Conservation (phyloP, 2,888 invertebrate genomes). For the Plebejus melissa region DNA sequence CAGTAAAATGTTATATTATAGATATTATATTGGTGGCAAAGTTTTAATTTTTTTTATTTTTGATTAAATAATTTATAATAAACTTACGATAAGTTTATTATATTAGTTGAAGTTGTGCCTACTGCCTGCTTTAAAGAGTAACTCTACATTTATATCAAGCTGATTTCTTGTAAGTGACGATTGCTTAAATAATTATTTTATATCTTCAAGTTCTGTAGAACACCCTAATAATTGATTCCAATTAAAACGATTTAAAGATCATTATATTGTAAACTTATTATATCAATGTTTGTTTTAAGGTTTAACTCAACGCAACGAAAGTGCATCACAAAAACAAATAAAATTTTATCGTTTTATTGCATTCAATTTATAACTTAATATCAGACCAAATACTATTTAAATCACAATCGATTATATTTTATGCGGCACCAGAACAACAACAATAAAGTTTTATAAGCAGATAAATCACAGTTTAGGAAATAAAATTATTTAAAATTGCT, state of each 20-base stretch:
- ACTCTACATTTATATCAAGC: not conserved
- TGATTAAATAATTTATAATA: not conserved
- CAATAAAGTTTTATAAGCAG: constrained; percentile 37
- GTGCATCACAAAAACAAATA: constrained; percentile 13
- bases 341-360: constrained; percentile 17
- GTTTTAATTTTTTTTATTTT: not conserved
- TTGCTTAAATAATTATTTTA: no score
- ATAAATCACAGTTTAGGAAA: constrained; percentile 40
- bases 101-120: not conserved
- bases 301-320: not conserved
- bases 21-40: constrained; percentile 15
- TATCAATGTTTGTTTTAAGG: not conserved
- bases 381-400: constrained; percentile 32
- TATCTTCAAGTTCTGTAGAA: no score
- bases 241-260: not conserved
- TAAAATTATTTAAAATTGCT: constrained; percentile 47
- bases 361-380: constrained; percentile 22
- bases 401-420: constrained; percentile 39
- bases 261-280: not conserved
- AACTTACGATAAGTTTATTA: not conserved
- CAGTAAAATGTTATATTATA: constrained; percentile 20
- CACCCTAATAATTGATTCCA: no score
- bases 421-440: constrained; percentile 33
- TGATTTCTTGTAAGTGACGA: no score
- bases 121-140: not conserved